Evolutionary conservation across 1,140 invertebrate genomes (phyloP), one percentile per base, ranked within the genome.

Genomic region (Charaxes varanes): DNA sequence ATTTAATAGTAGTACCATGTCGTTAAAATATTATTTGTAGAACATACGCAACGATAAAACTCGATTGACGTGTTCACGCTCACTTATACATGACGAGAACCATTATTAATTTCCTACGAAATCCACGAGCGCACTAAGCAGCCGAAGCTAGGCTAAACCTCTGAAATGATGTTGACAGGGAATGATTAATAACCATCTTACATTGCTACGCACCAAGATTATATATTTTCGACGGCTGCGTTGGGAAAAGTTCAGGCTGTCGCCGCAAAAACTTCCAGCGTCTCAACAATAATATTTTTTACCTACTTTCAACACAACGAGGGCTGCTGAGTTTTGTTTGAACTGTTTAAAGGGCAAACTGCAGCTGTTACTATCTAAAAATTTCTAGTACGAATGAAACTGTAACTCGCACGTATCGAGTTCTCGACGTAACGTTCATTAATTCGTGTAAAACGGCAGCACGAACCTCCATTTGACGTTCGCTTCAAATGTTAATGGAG

Each of bases 171-270:
- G 46, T 44, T 53, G 51, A 53, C 51, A 50, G 51, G 38, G 27
- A 53, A 49, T 58, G 55, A 58, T 58, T 58, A 50, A 58, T 58
- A 50, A 42, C 42, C 44, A 35, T 50, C 49, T 49, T 37, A 49
- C 34, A 36, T 42, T 31, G 26, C 49, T 49, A 35, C 43, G 38
- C 36, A 21, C 30, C 24, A 45, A 51, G 43, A 32, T 46, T 55
- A 40, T 21, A 14, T 41, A 40, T 41, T 41, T 41, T 41, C 18
- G 37, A 7, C 24, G 19, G 16, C 21, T 27, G 26, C n/a, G 8
- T 6, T 2, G 14, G 28, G 11, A 19, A 30, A 30, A 38, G n/a
- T 13, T 30, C 26, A 10, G 11, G 1, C 11, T 30, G 26, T 28
- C 36, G 26, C 15, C 15, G 21, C 6, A 27, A 16, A 30, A 21